Evolutionary conservation across 2,113 vertebrate species (phyloP).

Genomic region (Prunella himalayana): DNA sequence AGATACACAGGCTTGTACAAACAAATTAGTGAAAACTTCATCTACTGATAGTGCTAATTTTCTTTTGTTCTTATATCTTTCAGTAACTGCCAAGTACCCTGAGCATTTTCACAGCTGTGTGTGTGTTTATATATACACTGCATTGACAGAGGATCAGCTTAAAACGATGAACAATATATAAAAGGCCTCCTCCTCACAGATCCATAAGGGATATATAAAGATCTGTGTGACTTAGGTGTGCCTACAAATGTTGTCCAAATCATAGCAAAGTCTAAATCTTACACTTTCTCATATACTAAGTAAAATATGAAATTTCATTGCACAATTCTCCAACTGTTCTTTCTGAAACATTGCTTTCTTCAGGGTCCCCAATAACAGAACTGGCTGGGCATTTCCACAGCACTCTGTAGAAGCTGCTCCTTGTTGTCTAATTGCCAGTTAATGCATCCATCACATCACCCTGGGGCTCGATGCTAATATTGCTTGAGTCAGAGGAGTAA

Average conservation of each 20-base stretch:
- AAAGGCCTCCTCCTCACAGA: neutral
- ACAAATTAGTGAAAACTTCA: slow-evolving; percentile 5
- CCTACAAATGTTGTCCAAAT: neutral
- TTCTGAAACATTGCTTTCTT: neutral
- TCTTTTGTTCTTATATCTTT: neutral
- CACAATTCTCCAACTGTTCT: neutral
- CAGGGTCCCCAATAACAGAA: no score
- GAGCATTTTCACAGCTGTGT: neutral
- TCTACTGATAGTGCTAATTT: neutral
- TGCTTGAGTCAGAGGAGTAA: neutral
- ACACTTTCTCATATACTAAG: neutral
- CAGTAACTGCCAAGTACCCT: neutral
- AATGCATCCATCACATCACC: neutral
- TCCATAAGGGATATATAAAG: neutral
- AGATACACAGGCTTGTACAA: neutral
- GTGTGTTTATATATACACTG: neutral
- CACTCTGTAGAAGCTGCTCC: neutral
- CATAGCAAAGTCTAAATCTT: neutral
- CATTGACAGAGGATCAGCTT: neutral
- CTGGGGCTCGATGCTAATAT: neutral
- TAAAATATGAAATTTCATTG: neutral
- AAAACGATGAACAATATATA: neutral
- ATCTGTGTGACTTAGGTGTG: neutral
- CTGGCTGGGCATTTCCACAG: neutral
- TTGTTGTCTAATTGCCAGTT: neutral